phyloP scores from a whole-genome alignment of 2,113 vertebrate genomes.

The Capreolus pygargus region DNA sequence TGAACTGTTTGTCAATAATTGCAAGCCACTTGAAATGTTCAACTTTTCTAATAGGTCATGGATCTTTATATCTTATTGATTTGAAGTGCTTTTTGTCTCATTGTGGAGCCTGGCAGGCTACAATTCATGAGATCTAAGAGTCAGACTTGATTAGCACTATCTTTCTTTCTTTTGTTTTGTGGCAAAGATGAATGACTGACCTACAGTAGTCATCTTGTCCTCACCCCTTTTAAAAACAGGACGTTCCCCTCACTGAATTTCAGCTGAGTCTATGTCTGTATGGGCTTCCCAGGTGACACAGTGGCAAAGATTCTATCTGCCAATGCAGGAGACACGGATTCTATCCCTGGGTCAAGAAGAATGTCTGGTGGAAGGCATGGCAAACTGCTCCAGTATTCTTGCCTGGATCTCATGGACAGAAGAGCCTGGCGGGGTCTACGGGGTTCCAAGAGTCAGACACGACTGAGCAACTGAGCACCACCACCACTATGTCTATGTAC shows the following conservation, averaged over 20 bases:
- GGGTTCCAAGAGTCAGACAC: background rate
- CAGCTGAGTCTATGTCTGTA: background rate
- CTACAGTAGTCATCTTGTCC: background rate
- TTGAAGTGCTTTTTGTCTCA: background rate
- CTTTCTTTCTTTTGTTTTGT: background rate
- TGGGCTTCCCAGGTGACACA: background rate
- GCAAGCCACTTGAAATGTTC: background rate
- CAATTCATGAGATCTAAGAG: background rate
- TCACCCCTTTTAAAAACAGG: background rate
- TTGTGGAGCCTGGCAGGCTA: background rate
- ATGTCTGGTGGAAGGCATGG: background rate
- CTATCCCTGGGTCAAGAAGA: background rate
- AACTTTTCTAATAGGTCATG: background rate
- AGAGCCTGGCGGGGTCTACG: background rate
- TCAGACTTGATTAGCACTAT: rapidly evolving
- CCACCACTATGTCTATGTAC: background rate
- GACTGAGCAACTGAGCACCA: background rate
- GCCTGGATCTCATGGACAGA: background rate
- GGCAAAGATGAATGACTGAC: background rate
- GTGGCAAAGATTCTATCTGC: background rate
- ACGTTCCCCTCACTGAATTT: background rate
- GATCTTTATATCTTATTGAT: background rate
- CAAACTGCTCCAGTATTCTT: background rate
- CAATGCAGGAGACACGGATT: background rate
- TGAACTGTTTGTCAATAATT: background rate